phyloP scores from a whole-genome alignment of 1,140 invertebrate genomes.

The Lordiphosa collinella region DNA sequence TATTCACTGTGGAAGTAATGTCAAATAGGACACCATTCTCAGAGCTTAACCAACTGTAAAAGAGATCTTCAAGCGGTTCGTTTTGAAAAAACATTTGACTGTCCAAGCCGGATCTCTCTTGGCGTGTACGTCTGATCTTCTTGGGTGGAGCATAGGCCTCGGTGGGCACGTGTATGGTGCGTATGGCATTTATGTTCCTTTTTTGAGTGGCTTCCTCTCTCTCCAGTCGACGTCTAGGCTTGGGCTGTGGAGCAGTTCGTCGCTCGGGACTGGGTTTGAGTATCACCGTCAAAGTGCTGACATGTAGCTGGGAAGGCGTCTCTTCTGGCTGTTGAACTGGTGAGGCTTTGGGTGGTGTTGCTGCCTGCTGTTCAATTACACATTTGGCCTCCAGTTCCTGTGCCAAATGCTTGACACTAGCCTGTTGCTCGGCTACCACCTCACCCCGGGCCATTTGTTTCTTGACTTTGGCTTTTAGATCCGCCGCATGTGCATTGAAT shows the following conservation, averaged over 20 bases:
- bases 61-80: slow-evolving; percentile 58
- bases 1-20: slow-evolving; percentile 43
- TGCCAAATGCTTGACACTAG: slow-evolving; percentile 57
- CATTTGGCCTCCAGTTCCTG: slow-evolving; percentile 68
- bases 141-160: slow-evolving; percentile 72
- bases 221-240: slow-evolving; percentile 12
- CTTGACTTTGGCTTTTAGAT: slow-evolving; percentile 48
- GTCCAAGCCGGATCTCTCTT: slow-evolving; percentile 43
- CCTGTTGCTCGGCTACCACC: slow-evolving; percentile 57
- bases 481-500: slow-evolving; percentile 53
- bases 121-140: slow-evolving; percentile 65
- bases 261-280: slow-evolving; percentile 57
- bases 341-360: not conserved
- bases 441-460: slow-evolving; percentile 61
- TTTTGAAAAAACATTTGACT: slow-evolving; percentile 64
- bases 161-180: slow-evolving; percentile 34
- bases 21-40: slow-evolving; percentile 66
- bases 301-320: slow-evolving; percentile 31
- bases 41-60: slow-evolving; percentile 66
- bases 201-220: slow-evolving; percentile 30
- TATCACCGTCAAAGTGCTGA: slow-evolving; percentile 68
- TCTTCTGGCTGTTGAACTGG: not conserved
- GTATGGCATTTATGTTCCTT: slow-evolving; percentile 56
- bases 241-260: not conserved
- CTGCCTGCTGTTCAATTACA: slow-evolving; percentile 8